phyloP scores from a whole-genome alignment of 2,797 vertebrate species.

The Rhinichthys osculus region DNA sequence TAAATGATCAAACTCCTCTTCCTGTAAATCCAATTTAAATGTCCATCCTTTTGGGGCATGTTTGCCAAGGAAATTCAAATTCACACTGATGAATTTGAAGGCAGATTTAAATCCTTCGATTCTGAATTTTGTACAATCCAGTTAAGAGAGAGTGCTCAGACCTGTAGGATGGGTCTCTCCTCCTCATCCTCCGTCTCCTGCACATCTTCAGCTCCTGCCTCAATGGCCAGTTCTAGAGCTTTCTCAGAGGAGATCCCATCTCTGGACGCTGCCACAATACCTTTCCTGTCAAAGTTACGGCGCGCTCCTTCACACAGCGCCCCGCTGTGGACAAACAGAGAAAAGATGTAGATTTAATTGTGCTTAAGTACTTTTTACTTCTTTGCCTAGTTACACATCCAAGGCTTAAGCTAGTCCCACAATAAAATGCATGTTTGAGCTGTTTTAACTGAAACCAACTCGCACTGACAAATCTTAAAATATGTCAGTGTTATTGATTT shows the following conservation, averaged over 20 bases:
- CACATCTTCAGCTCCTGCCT: conserved; percentile 89
- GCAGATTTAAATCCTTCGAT: background rate
- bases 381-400: background rate
- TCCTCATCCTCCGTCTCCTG: conserved; percentile 85
- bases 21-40: background rate
- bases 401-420: background rate
- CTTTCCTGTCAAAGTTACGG: conserved; percentile 82
- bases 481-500: background rate
- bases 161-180: conserved; percentile 68
- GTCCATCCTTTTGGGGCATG: background rate
- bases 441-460: background rate
- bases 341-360: background rate
- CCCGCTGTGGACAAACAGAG: conserved; percentile 74
- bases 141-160: background rate
- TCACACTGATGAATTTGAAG: background rate
- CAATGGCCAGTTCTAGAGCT: conserved; percentile 89
- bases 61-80: background rate
- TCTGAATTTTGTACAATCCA: background rate
- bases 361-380: too few species aligned
- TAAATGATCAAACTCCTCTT: background rate
- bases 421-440: background rate
- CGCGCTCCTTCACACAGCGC: conserved; percentile 78
- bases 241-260: conserved; percentile 77
- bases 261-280: conserved; percentile 77
- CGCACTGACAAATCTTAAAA: background rate